Evolutionary conservation across 2,113 vertebrate genomes (phyloP).

Genomic region (Siniperca chuatsi): DNA sequence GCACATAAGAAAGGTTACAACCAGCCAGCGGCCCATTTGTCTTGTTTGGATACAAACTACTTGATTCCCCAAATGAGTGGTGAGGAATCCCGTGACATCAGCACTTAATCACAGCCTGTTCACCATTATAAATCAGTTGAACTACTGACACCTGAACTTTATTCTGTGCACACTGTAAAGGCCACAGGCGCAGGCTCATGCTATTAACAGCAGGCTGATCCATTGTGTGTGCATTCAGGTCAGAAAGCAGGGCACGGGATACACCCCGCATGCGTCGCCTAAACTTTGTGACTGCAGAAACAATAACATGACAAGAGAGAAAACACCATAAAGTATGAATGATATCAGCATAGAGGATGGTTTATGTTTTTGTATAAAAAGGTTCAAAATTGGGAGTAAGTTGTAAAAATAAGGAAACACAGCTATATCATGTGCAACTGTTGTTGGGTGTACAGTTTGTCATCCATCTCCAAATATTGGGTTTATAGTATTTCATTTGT

Average conservation of each 20-base stretch:
- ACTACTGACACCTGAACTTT: conserved; percentile 88
- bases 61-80: conserved; percentile 85
- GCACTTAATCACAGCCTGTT: conserved; percentile 82
- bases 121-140: conserved; percentile 89
- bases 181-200: conserved; percentile 74
- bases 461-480: not conserved
- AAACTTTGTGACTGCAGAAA: conserved; percentile 46
- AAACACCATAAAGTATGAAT: conserved; percentile 41
- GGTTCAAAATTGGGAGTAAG: not conserved
- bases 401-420: not conserved
- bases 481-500: not conserved
- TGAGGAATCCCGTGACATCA: conserved; percentile 80
- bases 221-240: conserved; percentile 84
- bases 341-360: not conserved
- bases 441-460: not conserved
- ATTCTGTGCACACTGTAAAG: conserved; percentile 80
- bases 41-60: conserved; percentile 82
- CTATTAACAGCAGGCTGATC: conserved; percentile 83
- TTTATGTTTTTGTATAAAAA: not conserved
- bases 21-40: conserved; percentile 79
- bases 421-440: not conserved
- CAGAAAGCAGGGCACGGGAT: conserved; percentile 74
- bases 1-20: conserved; percentile 84
- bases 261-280: conserved; percentile 68
- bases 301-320: conserved; percentile 55